Evolutionary conservation across 2,797 vertebrate genomes (phyloP).

Genomic region (Bovichtus variegatus): DNA sequence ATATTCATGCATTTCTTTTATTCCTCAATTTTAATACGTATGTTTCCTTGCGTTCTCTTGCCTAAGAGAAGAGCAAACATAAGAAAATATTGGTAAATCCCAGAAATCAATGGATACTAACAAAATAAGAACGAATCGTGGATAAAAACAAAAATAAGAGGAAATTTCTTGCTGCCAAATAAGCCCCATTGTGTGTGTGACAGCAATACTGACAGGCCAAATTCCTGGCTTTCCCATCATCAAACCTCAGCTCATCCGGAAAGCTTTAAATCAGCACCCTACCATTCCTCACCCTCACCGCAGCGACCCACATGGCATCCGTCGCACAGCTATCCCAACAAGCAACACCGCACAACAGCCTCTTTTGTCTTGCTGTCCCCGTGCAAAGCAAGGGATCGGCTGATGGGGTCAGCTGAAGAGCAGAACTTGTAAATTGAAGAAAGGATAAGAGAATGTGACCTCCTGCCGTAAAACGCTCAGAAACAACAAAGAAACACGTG

Average conservation of each 20-base stretch:
- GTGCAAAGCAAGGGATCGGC: slow-evolving; percentile 24
- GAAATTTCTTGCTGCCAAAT: too few species aligned
- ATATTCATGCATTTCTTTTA: too few species aligned
- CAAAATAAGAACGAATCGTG: too few species aligned
- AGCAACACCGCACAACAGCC: slow-evolving; percentile 64
- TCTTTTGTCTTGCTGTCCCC: slow-evolving; percentile 62
- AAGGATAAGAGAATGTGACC: slow-evolving; percentile 13
- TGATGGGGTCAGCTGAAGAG: slow-evolving; percentile 40
- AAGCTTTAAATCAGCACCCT: slow-evolving; percentile 46
- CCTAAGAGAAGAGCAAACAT: too few species aligned
- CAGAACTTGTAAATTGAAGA: slow-evolving; percentile 38
- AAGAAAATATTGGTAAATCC: too few species aligned
- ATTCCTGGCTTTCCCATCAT: slow-evolving; percentile 31
- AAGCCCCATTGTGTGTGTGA: neutral
- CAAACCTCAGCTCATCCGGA: slow-evolving; percentile 56
- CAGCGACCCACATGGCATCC: slow-evolving; percentile 53
- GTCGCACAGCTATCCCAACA: slow-evolving; percentile 53
- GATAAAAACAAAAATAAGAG: too few species aligned
- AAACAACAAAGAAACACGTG: slow-evolving; percentile 27
- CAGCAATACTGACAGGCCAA: neutral
- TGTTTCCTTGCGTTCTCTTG: too few species aligned
- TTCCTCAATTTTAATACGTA: too few species aligned
- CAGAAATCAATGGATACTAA: too few species aligned
- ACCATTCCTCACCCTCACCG: slow-evolving; percentile 47
- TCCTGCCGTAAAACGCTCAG: slow-evolving; percentile 19